A percentile compares a stretch with the other conserved stretches of the same genome.
phyloP scores from a whole-genome alignment of 92 coral and sea anemone species.

The Epizoanthus rinbou region DNA sequence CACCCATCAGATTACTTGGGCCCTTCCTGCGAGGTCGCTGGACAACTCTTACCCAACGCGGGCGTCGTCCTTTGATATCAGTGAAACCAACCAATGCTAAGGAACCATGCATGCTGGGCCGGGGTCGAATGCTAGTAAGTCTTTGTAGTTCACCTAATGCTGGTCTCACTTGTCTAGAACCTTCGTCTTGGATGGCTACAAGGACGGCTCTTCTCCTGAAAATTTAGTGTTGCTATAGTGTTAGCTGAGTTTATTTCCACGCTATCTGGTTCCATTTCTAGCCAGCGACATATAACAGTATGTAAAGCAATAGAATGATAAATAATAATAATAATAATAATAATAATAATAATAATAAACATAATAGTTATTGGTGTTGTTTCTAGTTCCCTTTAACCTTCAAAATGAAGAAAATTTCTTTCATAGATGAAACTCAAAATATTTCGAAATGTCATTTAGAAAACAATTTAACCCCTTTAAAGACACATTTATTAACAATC shows the following conservation, averaged over 20 bases:
- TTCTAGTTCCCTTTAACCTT: too few species aligned
- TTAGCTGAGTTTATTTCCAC: neutral
- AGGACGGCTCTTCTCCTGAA: constrained; percentile 29
- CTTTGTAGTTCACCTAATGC: neutral
- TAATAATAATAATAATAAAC: too few species aligned
- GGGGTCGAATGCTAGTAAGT: constrained; percentile 6
- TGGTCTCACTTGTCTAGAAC: neutral
- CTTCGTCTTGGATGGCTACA: constrained; percentile 31
- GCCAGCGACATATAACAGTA: neutral
- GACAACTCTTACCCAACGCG: constrained; percentile 9
- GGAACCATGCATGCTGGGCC: neutral
- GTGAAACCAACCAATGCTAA: constrained; percentile 27
- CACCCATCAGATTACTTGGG: constrained; percentile 16
- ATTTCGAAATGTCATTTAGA: too few species aligned
- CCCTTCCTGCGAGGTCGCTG: constrained; percentile 19
- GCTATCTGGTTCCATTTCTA: too few species aligned
- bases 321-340: too few species aligned
- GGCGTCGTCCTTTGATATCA: constrained; percentile 17
- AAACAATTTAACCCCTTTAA: too few species aligned
- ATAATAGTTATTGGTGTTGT: too few species aligned
- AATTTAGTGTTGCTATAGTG: neutral
- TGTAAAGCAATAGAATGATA: too few species aligned
- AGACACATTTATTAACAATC: too few species aligned
- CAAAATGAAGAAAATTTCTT: too few species aligned
- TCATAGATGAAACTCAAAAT: too few species aligned